A percentile compares a stretch with the other conserved stretches of the same genome.
phyloP scores from a whole-genome alignment of 1,140 invertebrate species.

The Coptotermes formosanus region DNA sequence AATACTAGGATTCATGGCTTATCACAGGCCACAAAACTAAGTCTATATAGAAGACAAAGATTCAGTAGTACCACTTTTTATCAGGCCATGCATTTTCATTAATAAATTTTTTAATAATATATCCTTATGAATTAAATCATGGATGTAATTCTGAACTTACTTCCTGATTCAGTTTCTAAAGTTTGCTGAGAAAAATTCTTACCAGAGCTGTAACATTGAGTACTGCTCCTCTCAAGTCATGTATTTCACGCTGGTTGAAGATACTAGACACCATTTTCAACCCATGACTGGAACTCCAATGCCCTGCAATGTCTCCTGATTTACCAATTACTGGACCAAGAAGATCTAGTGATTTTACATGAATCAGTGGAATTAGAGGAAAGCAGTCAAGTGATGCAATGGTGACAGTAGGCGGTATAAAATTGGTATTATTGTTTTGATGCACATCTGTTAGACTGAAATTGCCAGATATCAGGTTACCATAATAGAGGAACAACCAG shows the following conservation, averaged over 20 bases:
- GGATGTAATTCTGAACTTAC: too few relatives aligned
- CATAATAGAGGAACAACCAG: slow-evolving; percentile 6
- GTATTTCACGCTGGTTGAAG: not conserved
- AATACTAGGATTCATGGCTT: too few relatives aligned
- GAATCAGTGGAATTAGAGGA: not conserved
- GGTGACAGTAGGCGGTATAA: not conserved
- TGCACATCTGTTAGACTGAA: not conserved
- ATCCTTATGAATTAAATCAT: not conserved
- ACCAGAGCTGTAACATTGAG: not conserved
- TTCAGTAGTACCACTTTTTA: too few relatives aligned
- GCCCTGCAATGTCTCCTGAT: not conserved
- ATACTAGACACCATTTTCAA: not conserved
- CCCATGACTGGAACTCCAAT: not conserved
- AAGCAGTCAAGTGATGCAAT: not conserved
- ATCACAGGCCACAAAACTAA: too few relatives aligned
- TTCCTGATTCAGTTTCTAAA: too few relatives aligned
- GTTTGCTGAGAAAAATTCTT: not conserved
- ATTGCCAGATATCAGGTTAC: not conserved
- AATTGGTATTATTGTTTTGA: not conserved
- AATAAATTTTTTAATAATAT: not conserved
- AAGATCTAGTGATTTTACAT: not conserved
- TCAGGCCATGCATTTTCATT: too few relatives aligned
- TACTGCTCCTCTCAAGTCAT: not conserved
- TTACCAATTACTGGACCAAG: not conserved
- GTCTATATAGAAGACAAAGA: too few relatives aligned